Base-by-base conservation (phyloP, 2,888 invertebrate genomes). In the Rhopalosiphum nymphaeae region DNA sequence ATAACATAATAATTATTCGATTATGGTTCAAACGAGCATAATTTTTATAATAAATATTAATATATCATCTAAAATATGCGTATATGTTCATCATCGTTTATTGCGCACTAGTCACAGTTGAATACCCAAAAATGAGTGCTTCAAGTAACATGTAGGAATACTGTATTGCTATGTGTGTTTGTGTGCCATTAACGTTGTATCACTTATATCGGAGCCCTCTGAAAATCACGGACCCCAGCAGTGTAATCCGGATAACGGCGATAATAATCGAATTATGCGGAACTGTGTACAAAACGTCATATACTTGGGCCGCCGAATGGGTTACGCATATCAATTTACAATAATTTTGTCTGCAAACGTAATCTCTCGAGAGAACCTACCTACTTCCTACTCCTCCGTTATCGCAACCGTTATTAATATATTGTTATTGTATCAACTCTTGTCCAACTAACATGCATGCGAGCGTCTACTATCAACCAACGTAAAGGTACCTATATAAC, bases 331-430 rank as follows among this genome's bases (percentile, higher is more conserved):
- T 92, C 61, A 92, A 92, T 92, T 92, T 87, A 61, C 61, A 53
- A 84, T 46, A 88, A 53, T 88, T 88, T 53, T 26, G 57, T 44
- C 44, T 56, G 61, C 16, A 78, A 86, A 44, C 61, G 44, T n/a
- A 44, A 57, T 61, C 53, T 61, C 57, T 89, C 29, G 42, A n/a
- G 91, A 85, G 56, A 84, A 16, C n/a, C 26, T 36, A 21, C 56
- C 3, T 49, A 53, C 25, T 11, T 42, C 46, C 53, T 67, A 29
- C 56, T 53, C 42, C 44, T 56, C 57, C 84, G 93, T 93, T 93
- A 93, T 93, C 93, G 93, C 84, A 36, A 84, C 67, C 93, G 16
- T 93, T 84, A 93, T 89, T 93, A 93, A 89, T 89, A 93, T 84
- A 89, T 93, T 56, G 89, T 78, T 93, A 89, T 89, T 89, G 84